Evolutionary conservation across 2,888 invertebrate species (phyloP), one percentile per base, ranked within the genome.

Genomic region (Sylvicola fuscatus): DNA sequence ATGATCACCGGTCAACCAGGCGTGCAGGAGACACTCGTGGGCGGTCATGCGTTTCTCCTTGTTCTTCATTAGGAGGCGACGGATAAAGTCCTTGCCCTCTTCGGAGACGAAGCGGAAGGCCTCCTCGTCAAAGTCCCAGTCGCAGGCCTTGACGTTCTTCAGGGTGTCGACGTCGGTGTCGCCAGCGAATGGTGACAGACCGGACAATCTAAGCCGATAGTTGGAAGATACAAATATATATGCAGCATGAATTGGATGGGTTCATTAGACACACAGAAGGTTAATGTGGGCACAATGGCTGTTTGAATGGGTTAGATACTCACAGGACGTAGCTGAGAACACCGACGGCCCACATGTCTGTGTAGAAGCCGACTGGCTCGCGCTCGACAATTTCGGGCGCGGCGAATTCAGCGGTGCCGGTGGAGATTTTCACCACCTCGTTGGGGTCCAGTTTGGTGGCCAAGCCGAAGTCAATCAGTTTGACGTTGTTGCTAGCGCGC

Each of bases 321-420:
- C 63, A 90, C 80, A 99, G 66, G 29, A 98, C 95, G 54, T 99
- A 99, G 12, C 87, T 78, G n/a, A 99, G 68, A 2, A 98, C 98
- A 50, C 98, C 98, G 26, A 93, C 82, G 27, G 97, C 95, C 98
- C 98, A 99, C 98, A 99, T 99, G 56, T 99, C 98, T 0, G 98
- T 99, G 64, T 97, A 98, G 68, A 98, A 99, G 37, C 98, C 98
- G 41, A 99, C 97, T 0, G 97, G 90, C 57, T 98, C 95, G 12
- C 95, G 71, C 51, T 97, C 93, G 1, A 95, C 97, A 41, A 99
- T 93, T 68, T 99, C 98, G 0, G 98, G 98, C 30, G 98, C 95
- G 2, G 98, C 98, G 61, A 98, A 99, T 62, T 99, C 98, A 0
- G 98, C 97, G 0, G 98, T 99, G 39, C 97, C 97, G 0, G 97